Conservation (phyloP, 35 echinoderm and acorn worm genomes). For the Diadema setosum region DNA sequence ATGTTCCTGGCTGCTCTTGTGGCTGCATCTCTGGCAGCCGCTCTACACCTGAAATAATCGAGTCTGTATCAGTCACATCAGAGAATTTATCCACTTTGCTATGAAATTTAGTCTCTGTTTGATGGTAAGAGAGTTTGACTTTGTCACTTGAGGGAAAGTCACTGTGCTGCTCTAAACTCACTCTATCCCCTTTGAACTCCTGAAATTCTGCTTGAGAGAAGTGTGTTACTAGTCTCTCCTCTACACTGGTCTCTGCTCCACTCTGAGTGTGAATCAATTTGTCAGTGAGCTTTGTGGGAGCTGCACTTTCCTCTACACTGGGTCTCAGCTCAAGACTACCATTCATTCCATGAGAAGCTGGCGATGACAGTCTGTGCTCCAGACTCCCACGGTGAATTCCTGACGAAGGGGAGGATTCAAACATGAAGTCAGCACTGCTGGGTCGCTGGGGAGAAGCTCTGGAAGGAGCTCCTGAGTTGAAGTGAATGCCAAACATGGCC, state of each 20-base stretch:
- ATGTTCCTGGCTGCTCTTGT: conserved; percentile 35
- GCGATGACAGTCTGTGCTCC: neutral
- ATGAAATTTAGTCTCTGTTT: too few species aligned
- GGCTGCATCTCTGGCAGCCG: neutral
- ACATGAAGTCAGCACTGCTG: neutral
- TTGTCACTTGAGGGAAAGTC: neutral
- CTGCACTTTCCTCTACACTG: neutral
- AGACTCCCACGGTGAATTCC: neutral
- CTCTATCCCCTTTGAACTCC: neutral
- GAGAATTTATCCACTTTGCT: neutral
- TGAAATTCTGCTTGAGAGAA: neutral
- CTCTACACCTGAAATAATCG: neutral
- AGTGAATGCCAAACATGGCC: conserved; percentile 42
- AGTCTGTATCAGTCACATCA: neutral
- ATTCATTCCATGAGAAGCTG: neutral
- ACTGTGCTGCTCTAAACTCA: neutral
- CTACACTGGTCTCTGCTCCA: neutral
- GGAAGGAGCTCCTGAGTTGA: conserved; percentile 14
- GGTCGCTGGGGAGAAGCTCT: neutral
- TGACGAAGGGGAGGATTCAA: neutral
- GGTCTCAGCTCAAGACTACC: neutral
- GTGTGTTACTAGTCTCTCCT: neutral
- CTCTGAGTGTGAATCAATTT: neutral
- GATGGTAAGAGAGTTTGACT: neutral
- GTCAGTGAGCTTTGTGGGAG: neutral